phyloP scores from a whole-genome alignment of 1,140 invertebrate genomes.

The Cherax destructor region DNA sequence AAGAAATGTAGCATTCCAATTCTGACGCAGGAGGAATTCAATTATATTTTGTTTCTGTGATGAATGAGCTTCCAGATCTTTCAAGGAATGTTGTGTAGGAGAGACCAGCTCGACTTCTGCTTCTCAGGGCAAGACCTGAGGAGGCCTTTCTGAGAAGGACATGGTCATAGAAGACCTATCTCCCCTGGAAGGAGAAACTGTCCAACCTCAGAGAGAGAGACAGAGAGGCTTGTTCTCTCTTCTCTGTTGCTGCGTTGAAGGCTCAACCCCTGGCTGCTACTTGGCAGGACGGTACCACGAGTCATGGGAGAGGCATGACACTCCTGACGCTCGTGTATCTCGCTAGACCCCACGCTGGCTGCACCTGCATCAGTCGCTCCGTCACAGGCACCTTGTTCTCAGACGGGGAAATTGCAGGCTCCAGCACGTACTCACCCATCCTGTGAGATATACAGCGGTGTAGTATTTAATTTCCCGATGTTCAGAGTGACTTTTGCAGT shows the following conservation, averaged over 20 bases:
- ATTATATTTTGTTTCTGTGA: not conserved
- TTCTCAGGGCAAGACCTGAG: no score
- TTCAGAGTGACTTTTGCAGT: no score
- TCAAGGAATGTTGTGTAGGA: no score
- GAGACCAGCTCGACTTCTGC: no score
- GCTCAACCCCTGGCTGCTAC: not conserved
- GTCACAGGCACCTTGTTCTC: constrained; percentile 53
- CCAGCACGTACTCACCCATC: constrained; percentile 24
- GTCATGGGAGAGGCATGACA: constrained; percentile 16
- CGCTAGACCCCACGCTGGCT: constrained; percentile 3
- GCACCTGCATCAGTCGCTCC: constrained; percentile 42
- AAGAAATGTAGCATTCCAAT: no score
- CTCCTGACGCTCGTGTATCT: constrained; percentile 6
- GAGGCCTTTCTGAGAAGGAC: no score
- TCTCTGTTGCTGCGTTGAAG: not conserved
- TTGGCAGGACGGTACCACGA: not conserved
- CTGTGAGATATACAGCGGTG: not conserved
- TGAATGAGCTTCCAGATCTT: no score
- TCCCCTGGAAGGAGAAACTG: no score
- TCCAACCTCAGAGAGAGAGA: no score
- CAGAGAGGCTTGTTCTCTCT: not conserved
- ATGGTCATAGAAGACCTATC: not conserved
- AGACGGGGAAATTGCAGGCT: constrained; percentile 24
- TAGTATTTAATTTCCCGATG: not conserved
- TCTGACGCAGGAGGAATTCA: no score